Conservation (phyloP, 2,113 vertebrate genomes). For the Hemichromis elongatus region DNA sequence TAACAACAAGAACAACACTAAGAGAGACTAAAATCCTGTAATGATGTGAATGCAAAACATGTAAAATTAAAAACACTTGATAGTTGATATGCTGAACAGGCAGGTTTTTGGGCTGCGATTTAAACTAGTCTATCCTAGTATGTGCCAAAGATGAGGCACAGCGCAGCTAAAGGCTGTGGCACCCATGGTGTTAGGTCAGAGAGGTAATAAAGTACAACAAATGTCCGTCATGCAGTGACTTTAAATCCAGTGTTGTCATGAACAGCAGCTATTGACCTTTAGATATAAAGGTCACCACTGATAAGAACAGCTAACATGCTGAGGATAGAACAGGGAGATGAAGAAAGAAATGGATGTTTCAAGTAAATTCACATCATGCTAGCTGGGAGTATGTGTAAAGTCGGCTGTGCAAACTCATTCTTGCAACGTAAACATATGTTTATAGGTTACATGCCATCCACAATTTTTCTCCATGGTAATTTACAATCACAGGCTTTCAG, state of each 20-base stretch:
- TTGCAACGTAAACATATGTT: not conserved
- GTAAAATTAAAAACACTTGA: not conserved
- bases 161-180: not conserved
- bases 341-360: not conserved
- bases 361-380: not conserved
- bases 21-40: not conserved
- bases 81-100: not conserved
- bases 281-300: not conserved
- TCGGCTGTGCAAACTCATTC: not conserved
- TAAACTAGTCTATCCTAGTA: not conserved
- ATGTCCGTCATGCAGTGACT: not conserved
- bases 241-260: not conserved
- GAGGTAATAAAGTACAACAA: not conserved
- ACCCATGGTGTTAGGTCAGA: not conserved
- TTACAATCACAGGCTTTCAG: not conserved
- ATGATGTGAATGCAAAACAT: not conserved
- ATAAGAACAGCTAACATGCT: not conserved
- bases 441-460: not conserved
- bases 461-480: not conserved
- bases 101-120: not conserved
- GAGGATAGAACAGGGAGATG: not conserved
- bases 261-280: not conserved
- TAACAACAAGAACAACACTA: not conserved
- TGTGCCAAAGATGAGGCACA: not conserved
- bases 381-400: not conserved